phyloP scores from a whole-genome alignment of 1,140 invertebrate genomes.

The Atta texana region DNA sequence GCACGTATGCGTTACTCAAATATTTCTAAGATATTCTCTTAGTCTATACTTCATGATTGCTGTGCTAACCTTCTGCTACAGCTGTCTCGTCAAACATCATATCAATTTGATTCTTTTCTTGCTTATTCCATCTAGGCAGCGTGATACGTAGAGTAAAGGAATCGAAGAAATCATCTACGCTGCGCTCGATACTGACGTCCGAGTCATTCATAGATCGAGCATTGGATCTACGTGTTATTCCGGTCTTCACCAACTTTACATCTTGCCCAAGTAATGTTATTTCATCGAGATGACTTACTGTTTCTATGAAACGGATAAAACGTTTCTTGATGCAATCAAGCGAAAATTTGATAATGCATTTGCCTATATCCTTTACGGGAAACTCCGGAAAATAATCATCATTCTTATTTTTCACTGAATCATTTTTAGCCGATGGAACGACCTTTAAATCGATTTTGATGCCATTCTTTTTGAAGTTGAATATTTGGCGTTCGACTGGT shows the following conservation, averaged over 20 bases:
- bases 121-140: conserved; percentile 80
- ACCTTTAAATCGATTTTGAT: conserved; percentile 79
- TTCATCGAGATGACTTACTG: conserved; percentile 85
- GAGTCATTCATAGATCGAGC: conserved; percentile 62
- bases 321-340: conserved; percentile 86
- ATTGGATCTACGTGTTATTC: background rate
- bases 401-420: background rate
- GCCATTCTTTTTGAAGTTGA: conserved; percentile 80
- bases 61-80: conserved; percentile 77
- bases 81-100: conserved; percentile 81
- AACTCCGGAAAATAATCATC: conserved; percentile 79
- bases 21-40: background rate
- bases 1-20: background rate
- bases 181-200: conserved; percentile 85
- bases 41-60: background rate
- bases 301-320: conserved; percentile 85
- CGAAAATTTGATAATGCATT: conserved; percentile 84
- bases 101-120: conserved; percentile 81
- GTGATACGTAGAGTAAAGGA: conserved; percentile 85
- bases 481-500: conserved; percentile 70
- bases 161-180: conserved; percentile 87
- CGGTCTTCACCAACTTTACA: conserved; percentile 86
- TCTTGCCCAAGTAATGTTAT: conserved; percentile 86
- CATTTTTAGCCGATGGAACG: conserved; percentile 73
- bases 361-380: conserved; percentile 79